A percentile compares a stretch with the other conserved stretches of the same genome.
These are phyloP conservation scores for Macropus fuliginosus DNA, from an alignment of 2,797 vertebrate genomes.

Conservation along the genomic window DNA sequence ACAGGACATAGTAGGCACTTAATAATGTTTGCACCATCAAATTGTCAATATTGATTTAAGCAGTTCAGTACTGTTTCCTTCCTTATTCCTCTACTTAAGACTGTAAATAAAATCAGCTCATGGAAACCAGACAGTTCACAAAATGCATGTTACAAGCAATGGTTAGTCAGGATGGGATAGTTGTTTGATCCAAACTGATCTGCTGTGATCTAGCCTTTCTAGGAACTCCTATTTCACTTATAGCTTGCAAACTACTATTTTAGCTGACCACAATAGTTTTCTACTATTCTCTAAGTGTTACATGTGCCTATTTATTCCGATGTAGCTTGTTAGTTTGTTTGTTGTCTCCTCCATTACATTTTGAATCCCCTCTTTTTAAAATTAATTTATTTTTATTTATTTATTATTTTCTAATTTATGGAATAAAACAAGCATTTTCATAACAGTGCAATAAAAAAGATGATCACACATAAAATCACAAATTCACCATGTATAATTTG, in stretches of 20 bases:
- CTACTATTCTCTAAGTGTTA: not conserved
- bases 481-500: not conserved
- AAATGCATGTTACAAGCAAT: not conserved
- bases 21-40: not conserved
- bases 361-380: not conserved
- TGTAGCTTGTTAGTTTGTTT: not conserved
- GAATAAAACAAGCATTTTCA: not conserved
- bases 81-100: not conserved
- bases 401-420: not conserved
- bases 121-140: not conserved
- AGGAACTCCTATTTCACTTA: not conserved
- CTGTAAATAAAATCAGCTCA: not conserved
- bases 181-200: not conserved
- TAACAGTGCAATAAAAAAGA: not conserved
- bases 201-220: not conserved
- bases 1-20: not conserved
- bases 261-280: not conserved
- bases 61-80: not conserved
- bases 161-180: not conserved
- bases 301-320: not conserved
- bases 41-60: not conserved
- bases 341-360: not conserved
- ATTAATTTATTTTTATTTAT: too few species aligned
- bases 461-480: not conserved
- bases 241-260: not conserved